Evolutionary conservation across 2,888 invertebrate genomes (phyloP).

Genomic region (Synanthedon tipuliformis): DNA sequence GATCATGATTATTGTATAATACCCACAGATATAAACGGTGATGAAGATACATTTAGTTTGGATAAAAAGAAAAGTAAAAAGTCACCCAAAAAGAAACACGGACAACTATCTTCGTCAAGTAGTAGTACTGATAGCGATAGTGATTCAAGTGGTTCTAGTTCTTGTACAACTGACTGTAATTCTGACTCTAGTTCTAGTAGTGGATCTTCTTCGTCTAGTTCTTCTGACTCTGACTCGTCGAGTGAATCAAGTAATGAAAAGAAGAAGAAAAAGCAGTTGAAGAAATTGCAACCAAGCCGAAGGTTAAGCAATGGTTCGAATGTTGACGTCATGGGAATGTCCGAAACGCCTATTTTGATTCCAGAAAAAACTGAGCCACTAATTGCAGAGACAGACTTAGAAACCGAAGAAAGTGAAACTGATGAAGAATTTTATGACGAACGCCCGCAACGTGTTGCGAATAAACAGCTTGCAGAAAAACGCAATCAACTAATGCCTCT

Average conservation of each 20-base stretch:
- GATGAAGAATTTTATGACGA: constrained; percentile 91
- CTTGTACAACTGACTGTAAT: constrained; percentile 86
- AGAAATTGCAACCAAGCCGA: constrained; percentile 44
- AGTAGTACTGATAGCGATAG: constrained; percentile 78
- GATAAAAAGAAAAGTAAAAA: constrained; percentile 64
- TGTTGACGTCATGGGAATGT: constrained; percentile 64
- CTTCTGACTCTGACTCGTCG: constrained; percentile 61
- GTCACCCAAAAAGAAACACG: constrained; percentile 58
- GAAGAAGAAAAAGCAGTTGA: constrained; percentile 52
- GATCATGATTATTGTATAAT: constrained; percentile 83
- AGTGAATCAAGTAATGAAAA: constrained; percentile 49
- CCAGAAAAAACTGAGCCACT: constrained; percentile 70
- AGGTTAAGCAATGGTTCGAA: constrained; percentile 61
- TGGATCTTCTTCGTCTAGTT: constrained; percentile 75
- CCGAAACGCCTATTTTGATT: constrained; percentile 54
- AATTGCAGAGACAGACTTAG: constrained; percentile 84
- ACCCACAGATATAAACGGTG: constrained; percentile 55
- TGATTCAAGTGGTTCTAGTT: constrained; percentile 79
- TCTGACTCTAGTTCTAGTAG: constrained; percentile 78
- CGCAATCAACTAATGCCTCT: constrained; percentile 75
- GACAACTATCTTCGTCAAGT: constrained; percentile 75
- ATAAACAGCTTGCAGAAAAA: constrained; percentile 79
- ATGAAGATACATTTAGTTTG: constrained; percentile 45
- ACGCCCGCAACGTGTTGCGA: constrained; percentile 80
- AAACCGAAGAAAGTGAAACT: constrained; percentile 86